Evolutionary conservation across 92 coral and sea anemone genomes (phyloP), one percentile per base, ranked within the genome.

Genomic region (Siderastrea radians): DNA sequence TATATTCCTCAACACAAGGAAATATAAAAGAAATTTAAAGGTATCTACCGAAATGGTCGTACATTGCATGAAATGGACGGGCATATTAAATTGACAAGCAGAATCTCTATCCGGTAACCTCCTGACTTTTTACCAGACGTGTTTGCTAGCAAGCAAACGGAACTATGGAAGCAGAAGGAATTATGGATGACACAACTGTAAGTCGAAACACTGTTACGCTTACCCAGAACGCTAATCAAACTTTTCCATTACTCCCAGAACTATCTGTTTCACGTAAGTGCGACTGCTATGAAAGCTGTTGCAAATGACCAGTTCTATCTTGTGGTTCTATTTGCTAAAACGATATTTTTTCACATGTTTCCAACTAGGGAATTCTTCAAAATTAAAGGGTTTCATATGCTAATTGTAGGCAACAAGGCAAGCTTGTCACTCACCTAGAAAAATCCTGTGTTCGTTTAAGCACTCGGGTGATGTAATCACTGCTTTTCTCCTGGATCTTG

Each of bases 371-470:
- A 55, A 55, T 55, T 14, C n/a, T 15, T 61, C 6, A 61, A 16
- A 61, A 5, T 15, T 14, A 14, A 61, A 6, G 4, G 66, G 4
- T 55, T 55, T 7, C 10, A 7, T 55, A 7, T 14, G 12, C 8
- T 14, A 55, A 55, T 55, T 61, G 19, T 38, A 43, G 4, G 72
- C 11, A 14, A 43, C 49, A 67, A 67, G 7, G 9, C 3, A 67
- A 67, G 51, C 5, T 8, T 11, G 6, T 12, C 10, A 80, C 84
- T 80, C 74, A 80, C 84, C 84, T 43, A 1, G 84, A 38, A 38
- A 66, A 80, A 66, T 80, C 63, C n/a, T 49, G 49, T 16, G 72
- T 64, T 63, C 17, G 61, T 68, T 79, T 64, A 10, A 19, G 59
- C 9, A 14, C 49, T 57, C 62, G 74, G 11, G 51, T 67, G 55